Conservation (phyloP, 2,888 invertebrate genomes). For the Nomada flava region DNA sequence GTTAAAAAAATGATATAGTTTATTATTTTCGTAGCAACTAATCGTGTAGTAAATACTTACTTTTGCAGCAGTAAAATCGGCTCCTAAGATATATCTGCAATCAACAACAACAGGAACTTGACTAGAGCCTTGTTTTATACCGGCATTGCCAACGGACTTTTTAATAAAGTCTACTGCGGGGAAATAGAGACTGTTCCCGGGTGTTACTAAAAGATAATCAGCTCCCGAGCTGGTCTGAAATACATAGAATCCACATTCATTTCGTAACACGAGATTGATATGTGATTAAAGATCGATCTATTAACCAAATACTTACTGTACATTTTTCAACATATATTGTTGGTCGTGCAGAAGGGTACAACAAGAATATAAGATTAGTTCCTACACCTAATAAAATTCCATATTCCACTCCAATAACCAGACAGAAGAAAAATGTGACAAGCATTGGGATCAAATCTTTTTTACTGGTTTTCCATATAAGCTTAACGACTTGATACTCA, state of each 20-base stretch:
- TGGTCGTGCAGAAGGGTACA: conserved; percentile 93
- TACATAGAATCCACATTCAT: conserved; percentile 20
- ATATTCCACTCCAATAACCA: conserved; percentile 93
- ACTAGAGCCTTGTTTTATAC: conserved; percentile 88
- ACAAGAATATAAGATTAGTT: conserved; percentile 90
- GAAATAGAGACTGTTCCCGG: conserved; percentile 93
- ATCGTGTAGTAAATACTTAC: conserved; percentile 70
- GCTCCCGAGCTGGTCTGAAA: conserved; percentile 88
- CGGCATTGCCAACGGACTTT: conserved; percentile 90
- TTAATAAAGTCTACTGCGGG: conserved; percentile 94
- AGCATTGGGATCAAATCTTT: conserved; percentile 92
- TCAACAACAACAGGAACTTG: conserved; percentile 92
- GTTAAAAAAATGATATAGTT: background rate
- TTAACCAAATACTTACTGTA: conserved; percentile 85
- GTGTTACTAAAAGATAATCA: conserved; percentile 91
- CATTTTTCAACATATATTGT: conserved; percentile 90
- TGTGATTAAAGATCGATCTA: background rate
- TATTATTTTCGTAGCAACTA: background rate
- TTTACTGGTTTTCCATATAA: conserved; percentile 93
- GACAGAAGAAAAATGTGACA: conserved; percentile 93
- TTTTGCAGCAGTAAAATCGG: conserved; percentile 94
- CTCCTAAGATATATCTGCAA: conserved; percentile 91
- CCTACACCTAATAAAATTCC: conserved; percentile 94
- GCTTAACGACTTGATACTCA: conserved; percentile 94
- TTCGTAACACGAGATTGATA: background rate